Evolutionary conservation across 2,888 invertebrate species (phyloP).

Genomic region (Drosophila maculinotata): DNA sequence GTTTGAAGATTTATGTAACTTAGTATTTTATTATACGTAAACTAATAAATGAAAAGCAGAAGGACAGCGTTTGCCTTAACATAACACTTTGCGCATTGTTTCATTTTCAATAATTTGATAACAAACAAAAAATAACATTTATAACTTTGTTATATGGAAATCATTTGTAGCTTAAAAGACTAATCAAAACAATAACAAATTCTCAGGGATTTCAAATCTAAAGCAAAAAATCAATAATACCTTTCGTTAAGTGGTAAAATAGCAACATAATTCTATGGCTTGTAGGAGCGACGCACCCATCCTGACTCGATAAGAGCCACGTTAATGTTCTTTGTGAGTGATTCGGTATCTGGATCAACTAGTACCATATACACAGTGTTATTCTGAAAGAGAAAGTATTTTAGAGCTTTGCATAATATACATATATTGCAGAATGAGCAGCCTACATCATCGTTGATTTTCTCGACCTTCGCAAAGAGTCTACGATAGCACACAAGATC

Average conservation of each 20-base stretch:
- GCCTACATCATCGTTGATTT: constrained; percentile 66
- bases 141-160: background rate
- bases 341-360: constrained; percentile 59
- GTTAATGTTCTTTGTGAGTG: constrained; percentile 36
- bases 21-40: constrained; percentile 85
- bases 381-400: constrained; percentile 52
- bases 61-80: constrained; percentile 85
- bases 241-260: background rate
- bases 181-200: background rate
- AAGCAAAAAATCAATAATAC: background rate
- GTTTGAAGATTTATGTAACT: constrained; percentile 80
- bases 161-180: constrained; percentile 1
- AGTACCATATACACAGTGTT: constrained; percentile 70
- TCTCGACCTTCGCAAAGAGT: constrained; percentile 74
- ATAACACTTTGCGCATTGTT: constrained; percentile 60
- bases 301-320: constrained; percentile 41
- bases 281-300: constrained; percentile 49
- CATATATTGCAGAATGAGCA: background rate
- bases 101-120: constrained; percentile 36
- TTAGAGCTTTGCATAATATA: background rate
- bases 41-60: constrained; percentile 84
- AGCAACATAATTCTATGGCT: constrained; percentile 9
- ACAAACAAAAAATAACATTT: background rate
- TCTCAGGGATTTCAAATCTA: background rate
- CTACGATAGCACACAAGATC: constrained; percentile 61